Conservation (phyloP, 2,888 invertebrate genomes). For the Acanthosoma haemorrhoidale region DNA sequence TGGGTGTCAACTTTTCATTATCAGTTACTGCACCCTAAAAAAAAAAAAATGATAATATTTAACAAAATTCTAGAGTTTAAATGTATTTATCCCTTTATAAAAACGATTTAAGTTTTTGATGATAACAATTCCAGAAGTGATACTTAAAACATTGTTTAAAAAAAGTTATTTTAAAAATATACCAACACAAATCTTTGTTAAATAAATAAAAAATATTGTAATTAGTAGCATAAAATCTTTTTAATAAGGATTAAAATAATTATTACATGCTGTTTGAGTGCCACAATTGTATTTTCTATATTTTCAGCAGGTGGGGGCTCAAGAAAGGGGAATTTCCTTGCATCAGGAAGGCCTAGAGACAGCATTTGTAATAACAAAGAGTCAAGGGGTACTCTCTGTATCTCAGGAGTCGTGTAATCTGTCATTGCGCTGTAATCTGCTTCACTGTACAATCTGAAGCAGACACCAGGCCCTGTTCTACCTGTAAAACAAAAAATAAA, state of each 20-base stretch:
- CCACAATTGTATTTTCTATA: conserved; percentile 78
- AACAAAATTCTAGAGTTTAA: no score
- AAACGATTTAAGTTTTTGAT: no score
- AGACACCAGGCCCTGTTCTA: conserved; percentile 77
- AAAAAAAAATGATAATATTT: conserved; percentile 14
- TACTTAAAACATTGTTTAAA: background rate
- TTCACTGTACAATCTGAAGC: conserved; percentile 83
- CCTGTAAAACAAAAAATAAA: conserved; percentile 39
- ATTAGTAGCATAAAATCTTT: background rate
- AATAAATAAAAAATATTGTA: background rate
- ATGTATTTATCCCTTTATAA: no score
- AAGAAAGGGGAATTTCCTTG: conserved; percentile 87
- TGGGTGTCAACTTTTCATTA: conserved; percentile 74
- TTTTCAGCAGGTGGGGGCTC: conserved; percentile 82
- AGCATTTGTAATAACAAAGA: conserved; percentile 88
- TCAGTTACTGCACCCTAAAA: conserved; percentile 69
- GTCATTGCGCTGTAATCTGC: conserved; percentile 73
- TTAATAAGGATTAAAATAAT: background rate
- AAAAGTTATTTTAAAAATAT: background rate
- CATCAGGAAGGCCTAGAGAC: conserved; percentile 85
- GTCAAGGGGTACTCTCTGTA: conserved; percentile 89
- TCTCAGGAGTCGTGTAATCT: conserved; percentile 84
- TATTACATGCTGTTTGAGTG: conserved; percentile 77
- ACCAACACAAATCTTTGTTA: background rate
- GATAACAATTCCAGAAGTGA: background rate